Evolutionary conservation across 2,797 vertebrate species (phyloP), one percentile per base, ranked within the genome.

Genomic region (Sphenopsis melanotis): DNA sequence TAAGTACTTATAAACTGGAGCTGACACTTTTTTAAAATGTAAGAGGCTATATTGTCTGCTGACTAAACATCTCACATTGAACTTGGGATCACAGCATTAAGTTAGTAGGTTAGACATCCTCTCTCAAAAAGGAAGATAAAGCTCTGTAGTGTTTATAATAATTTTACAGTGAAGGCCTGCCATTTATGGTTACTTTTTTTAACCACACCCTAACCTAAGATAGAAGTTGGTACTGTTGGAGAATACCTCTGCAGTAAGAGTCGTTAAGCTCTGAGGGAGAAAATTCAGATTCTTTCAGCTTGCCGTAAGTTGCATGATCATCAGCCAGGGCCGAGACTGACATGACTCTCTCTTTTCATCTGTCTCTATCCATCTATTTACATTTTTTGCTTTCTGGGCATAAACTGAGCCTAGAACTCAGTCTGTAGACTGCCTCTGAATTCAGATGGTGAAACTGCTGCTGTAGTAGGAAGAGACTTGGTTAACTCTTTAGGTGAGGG

Each of bases 291-390:
- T 93, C 21, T 75, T 81, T 72, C 22, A 87, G 20, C 7, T 69
- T 10, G 2, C 13, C 4, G 0, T 52, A 44, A 55, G 10, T 23
- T 34, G 3, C 42, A 2, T 47, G 12, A 53, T 44, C 17, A 53
- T 41, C 23, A 92, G 15, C 41, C 24, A 34, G 5, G 8, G 22
- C 10, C 0, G 1, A 63, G 59, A 27, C 42, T 72, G 50, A 44
- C 12, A 3, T 24, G 20, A 49, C 18, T 55, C 7, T 14, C 1
- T 39, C 13, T 64, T 36, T 77, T 60, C 15, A 61, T 4, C 41
- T 4, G 1, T 66, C 27, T 80, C 17, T 71, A 22, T 26, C 46
- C 15, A 15, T 20, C 10, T 80, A 9, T 66, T 64, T 72, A 37
- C 11, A n/a, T 64, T 60, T 89, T 71, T 32, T 29, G 17, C 4